phyloP scores from a whole-genome alignment of 2,888 invertebrate genomes.

The Polyommatus iphigenia region DNA sequence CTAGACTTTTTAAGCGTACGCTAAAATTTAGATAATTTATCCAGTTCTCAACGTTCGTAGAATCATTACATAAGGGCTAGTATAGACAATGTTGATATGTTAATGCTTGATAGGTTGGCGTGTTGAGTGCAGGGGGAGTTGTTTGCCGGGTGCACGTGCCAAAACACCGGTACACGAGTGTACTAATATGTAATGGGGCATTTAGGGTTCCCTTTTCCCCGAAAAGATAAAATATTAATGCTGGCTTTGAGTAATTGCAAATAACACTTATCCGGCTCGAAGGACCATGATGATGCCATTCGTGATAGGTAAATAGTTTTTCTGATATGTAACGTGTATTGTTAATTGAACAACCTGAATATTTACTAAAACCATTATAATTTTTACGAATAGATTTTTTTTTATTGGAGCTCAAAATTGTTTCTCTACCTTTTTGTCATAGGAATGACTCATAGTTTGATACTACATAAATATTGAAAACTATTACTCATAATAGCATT shows the following conservation, averaged over 20 bases:
- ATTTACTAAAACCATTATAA: no score
- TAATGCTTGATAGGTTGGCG: conserved; percentile 10
- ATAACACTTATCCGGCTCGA: background rate
- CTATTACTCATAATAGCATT: background rate
- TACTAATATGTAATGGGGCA: conserved; percentile 6
- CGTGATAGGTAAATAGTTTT: no score
- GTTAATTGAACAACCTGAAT: no score
- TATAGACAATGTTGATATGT: background rate
- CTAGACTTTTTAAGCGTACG: background rate
- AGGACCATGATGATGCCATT: background rate
- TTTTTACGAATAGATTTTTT: no score
- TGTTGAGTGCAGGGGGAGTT: conserved; percentile 11
- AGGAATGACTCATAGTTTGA: background rate
- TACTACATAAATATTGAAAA: background rate
- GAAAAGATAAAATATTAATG: background rate
- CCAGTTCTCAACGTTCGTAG: background rate
- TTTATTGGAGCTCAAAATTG: background rate
- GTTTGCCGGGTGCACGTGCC: conserved; percentile 14
- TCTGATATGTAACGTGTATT: no score
- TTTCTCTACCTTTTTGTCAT: background rate
- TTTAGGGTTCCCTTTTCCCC: background rate
- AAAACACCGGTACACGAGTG: conserved; percentile 19
- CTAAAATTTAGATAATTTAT: background rate
- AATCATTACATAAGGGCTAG: conserved; percentile 5
- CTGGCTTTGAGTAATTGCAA: background rate